phyloP scores from a whole-genome alignment of 2,113 vertebrate species.

The Desmodus rotundus region DNA sequence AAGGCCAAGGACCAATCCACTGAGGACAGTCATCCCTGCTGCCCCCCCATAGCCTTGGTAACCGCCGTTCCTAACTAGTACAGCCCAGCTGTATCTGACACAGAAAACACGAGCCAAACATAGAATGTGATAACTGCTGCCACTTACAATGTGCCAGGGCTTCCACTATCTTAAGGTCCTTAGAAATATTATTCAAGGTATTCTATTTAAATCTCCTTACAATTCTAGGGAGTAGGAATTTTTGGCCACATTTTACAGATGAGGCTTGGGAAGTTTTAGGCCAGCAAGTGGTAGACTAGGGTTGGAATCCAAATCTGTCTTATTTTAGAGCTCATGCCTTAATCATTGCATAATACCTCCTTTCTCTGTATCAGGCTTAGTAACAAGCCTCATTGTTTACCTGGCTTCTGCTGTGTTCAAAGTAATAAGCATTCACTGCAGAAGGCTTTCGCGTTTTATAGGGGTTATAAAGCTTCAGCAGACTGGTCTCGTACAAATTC shows the following conservation, averaged over 20 bases:
- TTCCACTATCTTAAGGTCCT: neutral
- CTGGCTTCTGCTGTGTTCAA: neutral
- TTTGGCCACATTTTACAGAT: neutral
- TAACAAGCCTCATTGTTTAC: conserved; percentile 2
- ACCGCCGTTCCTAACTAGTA: neutral
- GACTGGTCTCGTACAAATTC: neutral
- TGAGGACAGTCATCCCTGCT: neutral
- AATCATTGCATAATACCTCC: neutral
- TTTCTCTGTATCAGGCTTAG: neutral
- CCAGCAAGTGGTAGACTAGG: neutral
- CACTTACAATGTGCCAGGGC: neutral
- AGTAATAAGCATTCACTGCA: neutral
- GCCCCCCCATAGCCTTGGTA: neutral
- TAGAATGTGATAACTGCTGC: neutral
- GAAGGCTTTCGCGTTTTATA: neutral
- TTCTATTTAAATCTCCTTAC: neutral
- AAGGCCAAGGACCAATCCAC: neutral
- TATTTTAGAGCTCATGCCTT: neutral
- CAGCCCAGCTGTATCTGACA: neutral
- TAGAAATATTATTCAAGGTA: neutral
- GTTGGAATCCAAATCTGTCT: neutral
- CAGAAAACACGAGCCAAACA: neutral
- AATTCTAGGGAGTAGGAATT: neutral
- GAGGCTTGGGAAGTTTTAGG: neutral
- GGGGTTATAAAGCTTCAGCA: conserved; percentile 23